Evolutionary conservation across 2,888 invertebrate species (phyloP).

Genomic region (Thera obeliscata): DNA sequence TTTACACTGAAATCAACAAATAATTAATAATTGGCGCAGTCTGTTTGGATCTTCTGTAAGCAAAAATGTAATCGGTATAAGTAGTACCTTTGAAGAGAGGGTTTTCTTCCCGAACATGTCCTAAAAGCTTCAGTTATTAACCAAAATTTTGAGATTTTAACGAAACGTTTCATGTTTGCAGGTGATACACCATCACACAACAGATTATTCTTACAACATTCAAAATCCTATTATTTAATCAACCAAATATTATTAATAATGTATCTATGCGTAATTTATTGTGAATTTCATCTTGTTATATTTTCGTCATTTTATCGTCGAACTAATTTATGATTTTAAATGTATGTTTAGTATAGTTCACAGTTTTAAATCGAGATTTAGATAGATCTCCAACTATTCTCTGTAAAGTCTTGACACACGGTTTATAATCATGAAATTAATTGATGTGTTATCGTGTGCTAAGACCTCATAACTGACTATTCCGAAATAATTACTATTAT

Average conservation of each 20-base stretch:
- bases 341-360: conserved; percentile 58
- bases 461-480: conserved; percentile 24
- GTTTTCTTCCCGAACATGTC: not conserved
- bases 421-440: conserved; percentile 1
- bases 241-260: conserved; percentile 82
- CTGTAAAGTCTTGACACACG: conserved; percentile 23
- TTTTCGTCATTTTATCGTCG: conserved; percentile 55
- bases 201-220: conserved; percentile 57
- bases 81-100: not conserved
- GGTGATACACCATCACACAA: conserved; percentile 69
- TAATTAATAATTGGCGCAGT: conserved; percentile 5
- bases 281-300: conserved; percentile 57
- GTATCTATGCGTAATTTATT: conserved; percentile 78
- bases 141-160: conserved; percentile 2
- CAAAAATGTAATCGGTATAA: not conserved
- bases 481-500: conserved; percentile 26
- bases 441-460: conserved; percentile 8
- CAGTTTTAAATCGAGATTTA: conserved; percentile 51
- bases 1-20: not conserved
- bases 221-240: conserved; percentile 66
- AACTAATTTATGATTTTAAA: conserved; percentile 70
- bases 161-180: conserved; percentile 28
- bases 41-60: not conserved
- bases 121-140: not conserved
- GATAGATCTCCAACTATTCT: conserved; percentile 48